phyloP scores from a whole-genome alignment of 37 sponge, comb jelly and placozoan genomes.

The Tethya wilhelma region DNA sequence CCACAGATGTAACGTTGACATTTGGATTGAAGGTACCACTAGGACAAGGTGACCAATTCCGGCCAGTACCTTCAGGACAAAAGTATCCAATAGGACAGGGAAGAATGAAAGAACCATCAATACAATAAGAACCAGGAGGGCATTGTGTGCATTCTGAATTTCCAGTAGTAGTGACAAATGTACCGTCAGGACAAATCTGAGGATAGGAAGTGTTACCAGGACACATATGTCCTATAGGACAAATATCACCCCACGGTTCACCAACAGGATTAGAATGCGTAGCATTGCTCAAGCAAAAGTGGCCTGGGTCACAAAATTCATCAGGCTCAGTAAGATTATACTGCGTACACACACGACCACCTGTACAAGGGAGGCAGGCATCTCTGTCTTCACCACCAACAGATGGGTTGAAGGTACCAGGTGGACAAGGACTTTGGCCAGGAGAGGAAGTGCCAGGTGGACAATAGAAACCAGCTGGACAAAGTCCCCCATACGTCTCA shows the following conservation, averaged over 20 bases:
- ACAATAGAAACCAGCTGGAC: slow-evolving; percentile 6
- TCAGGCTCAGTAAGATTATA: not conserved
- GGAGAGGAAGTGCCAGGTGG: not conserved
- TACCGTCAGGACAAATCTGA: slow-evolving; percentile 4
- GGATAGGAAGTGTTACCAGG: slow-evolving; percentile 11
- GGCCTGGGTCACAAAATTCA: not conserved
- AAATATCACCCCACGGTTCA: not conserved
- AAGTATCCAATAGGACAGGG: not conserved
- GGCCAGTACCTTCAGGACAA: not conserved
- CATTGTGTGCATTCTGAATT: not conserved
- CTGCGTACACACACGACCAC: not conserved
- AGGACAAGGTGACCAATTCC: not conserved
- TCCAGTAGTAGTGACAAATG: not conserved
- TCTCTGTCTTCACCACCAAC: not conserved
- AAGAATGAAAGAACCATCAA: not conserved
- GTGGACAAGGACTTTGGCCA: slow-evolving; percentile 1
- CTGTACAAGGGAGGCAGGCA: slow-evolving; percentile 3
- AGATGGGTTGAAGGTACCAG: slow-evolving; percentile 17
- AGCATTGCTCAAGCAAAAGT: not conserved
- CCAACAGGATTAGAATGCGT: slow-evolving; percentile 5
- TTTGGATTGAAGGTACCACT: not conserved
- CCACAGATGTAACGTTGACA: not conserved
- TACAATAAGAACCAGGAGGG: slow-evolving; percentile 3
- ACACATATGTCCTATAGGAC: slow-evolving; percentile 15
- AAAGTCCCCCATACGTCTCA: slow-evolving; percentile 1